A percentile compares a stretch with the other conserved stretches of the same genome.
Conservation (phyloP, 2,888 invertebrate species). For the Anorthoa munda region DNA sequence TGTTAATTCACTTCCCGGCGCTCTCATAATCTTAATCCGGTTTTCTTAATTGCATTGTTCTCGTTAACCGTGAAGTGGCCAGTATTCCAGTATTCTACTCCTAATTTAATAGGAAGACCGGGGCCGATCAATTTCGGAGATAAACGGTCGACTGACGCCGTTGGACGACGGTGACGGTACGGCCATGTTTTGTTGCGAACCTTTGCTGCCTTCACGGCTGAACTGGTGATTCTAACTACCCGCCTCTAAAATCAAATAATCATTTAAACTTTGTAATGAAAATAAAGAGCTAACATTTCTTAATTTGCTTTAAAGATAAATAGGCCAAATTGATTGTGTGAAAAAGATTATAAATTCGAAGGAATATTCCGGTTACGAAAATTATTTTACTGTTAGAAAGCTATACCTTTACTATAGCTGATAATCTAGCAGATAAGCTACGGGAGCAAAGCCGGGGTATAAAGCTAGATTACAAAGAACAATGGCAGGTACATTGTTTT, state of each 20-base stretch:
- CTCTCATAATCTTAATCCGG: slow-evolving; percentile 56
- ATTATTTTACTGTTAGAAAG: background rate
- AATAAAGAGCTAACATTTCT: too few species aligned
- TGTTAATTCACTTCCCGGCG: slow-evolving; percentile 49
- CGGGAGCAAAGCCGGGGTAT: background rate
- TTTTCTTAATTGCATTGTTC: slow-evolving; percentile 64
- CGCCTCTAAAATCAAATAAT: background rate
- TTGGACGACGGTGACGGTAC: slow-evolving; percentile 35
- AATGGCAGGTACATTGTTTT: too few species aligned
- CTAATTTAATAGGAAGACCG: slow-evolving; percentile 61
- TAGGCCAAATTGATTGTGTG: too few species aligned
- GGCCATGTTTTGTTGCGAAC: slow-evolving; percentile 19
- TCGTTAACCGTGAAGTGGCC: slow-evolving; percentile 59
- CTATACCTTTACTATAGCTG: too few species aligned
- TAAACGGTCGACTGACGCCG: slow-evolving; percentile 17
- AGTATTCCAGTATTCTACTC: slow-evolving; percentile 53
- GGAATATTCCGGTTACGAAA: background rate
- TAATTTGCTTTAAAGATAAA: too few species aligned
- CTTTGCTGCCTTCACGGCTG: slow-evolving; percentile 1
- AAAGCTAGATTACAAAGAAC: too few species aligned
- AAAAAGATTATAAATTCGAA: background rate
- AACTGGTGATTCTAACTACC: slow-evolving; percentile 13
- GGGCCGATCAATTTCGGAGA: slow-evolving; percentile 56
- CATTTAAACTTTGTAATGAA: background rate
- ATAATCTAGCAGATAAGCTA: too few species aligned